A percentile compares a stretch with the other conserved stretches of the same genome.
Conservation (phyloP, 2,797 vertebrate species). For the Nyctibius grandis region DNA sequence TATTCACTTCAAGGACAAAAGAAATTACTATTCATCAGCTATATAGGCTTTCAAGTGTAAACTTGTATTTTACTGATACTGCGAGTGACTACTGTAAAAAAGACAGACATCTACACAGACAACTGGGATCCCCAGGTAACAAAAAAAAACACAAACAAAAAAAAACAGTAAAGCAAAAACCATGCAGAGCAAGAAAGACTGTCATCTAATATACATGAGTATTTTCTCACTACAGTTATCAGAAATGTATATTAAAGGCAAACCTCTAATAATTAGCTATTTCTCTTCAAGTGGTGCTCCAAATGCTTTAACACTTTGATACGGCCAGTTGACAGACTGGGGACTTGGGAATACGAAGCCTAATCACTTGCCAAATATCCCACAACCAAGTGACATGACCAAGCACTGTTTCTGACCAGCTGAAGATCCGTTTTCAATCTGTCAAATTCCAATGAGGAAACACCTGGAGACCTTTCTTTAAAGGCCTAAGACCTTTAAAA, state of each 20-base stretch:
- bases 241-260: neutral
- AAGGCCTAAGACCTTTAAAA: neutral
- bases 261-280: neutral
- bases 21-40: neutral
- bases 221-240: neutral
- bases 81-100: fast-evolving
- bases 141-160: neutral
- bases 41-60: neutral
- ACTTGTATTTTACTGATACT: neutral
- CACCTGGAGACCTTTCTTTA: neutral
- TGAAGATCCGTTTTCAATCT: conserved; percentile 10
- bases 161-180: neutral
- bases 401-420: neutral
- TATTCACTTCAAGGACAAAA: neutral
- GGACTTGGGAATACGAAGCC: neutral
- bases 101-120: neutral
- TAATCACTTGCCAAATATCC: neutral
- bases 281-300: neutral
- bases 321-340: neutral
- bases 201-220: fast-evolving
- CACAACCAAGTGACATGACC: neutral
- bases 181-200: fast-evolving
- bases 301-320: neutral
- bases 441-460: neutral
- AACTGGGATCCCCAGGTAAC: fast-evolving